phyloP scores from a whole-genome alignment of 2,888 invertebrate species.

The Caenorhabditis angaria region DNA sequence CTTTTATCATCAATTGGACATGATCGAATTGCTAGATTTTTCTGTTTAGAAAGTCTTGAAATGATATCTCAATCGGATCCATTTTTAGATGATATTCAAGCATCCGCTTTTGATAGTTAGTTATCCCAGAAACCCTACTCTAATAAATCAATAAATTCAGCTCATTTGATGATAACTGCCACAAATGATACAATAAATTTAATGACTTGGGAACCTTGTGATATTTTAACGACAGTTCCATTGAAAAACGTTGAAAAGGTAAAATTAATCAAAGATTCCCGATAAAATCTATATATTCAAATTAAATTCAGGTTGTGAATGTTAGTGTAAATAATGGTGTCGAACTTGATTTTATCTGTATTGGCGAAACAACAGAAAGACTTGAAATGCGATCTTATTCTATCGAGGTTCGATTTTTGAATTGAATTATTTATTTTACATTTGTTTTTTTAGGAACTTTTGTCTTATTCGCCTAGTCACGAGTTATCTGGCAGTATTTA shows the following conservation, averaged over 20 bases:
- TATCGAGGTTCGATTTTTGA: constrained; percentile 20
- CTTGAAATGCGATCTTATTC: constrained; percentile 39
- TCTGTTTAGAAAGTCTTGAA: constrained; percentile 34
- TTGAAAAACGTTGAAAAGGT: constrained; percentile 40
- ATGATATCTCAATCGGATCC: constrained; percentile 42
- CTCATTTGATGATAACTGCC: constrained; percentile 41
- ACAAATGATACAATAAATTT: constrained; percentile 43
- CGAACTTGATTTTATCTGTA: constrained; percentile 41
- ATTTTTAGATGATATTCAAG: constrained; percentile 45
- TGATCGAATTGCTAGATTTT: constrained; percentile 45
- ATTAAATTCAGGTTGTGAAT: constrained; percentile 31
- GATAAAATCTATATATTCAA: constrained; percentile 2
- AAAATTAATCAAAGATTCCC: background rate
- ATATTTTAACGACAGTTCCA: constrained; percentile 35
- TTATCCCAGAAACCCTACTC: background rate
- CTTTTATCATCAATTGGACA: constrained; percentile 39
- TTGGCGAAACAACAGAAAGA: constrained; percentile 40
- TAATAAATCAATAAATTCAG: constrained; percentile 18
- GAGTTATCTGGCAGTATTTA: constrained; percentile 40
- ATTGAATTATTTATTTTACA: background rate
- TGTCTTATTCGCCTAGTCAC: constrained; percentile 35
- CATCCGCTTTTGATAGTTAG: constrained; percentile 37
- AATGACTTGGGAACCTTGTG: constrained; percentile 44
- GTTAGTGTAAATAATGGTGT: constrained; percentile 37
- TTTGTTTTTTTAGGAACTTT: constrained; percentile 20